These are phyloP conservation scores for Sinocyclocheilus anshuiensis DNA, from an alignment of 2,113 vertebrate genomes.

Conservation along the genomic window DNA sequence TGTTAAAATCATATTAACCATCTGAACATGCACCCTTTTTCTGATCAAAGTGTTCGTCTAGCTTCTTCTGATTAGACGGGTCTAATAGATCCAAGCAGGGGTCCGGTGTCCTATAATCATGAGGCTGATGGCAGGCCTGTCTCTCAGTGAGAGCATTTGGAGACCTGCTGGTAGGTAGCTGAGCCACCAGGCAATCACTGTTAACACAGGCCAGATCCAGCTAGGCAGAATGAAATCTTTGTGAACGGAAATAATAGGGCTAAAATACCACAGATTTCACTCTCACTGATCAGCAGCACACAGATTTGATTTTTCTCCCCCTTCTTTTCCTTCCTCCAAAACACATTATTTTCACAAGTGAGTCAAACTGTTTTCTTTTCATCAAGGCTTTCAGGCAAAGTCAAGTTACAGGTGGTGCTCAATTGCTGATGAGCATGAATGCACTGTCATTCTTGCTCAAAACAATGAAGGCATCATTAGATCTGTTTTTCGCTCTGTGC, in stretches of 20 bases:
- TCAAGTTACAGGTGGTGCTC: slow-evolving; percentile 57
- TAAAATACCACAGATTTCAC: slow-evolving; percentile 59
- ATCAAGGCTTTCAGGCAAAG: slow-evolving; percentile 51
- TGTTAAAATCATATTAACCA: slow-evolving; percentile 11
- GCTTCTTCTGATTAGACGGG: slow-evolving; percentile 35
- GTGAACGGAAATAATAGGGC: slow-evolving; percentile 59
- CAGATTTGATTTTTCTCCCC: neutral
- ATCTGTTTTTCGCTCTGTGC: slow-evolving; percentile 21
- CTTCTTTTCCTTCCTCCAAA: slow-evolving; percentile 3
- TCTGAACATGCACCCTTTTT: neutral
- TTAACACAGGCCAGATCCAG: slow-evolving; percentile 27
- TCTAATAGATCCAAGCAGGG: slow-evolving; percentile 35
- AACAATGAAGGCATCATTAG: slow-evolving; percentile 43
- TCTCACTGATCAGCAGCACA: slow-evolving; percentile 46
- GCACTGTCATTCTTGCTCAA: slow-evolving; percentile 32
- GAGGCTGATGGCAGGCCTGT: slow-evolving; percentile 44
- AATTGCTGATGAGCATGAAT: slow-evolving; percentile 53
- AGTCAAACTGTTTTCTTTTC: slow-evolving; percentile 57
- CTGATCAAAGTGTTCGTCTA: slow-evolving; percentile 9
- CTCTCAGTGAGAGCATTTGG: slow-evolving; percentile 45
- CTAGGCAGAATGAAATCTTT: slow-evolving; percentile 50
- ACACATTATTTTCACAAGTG: slow-evolving; percentile 38
- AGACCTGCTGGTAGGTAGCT: slow-evolving; percentile 42
- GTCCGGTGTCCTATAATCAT: slow-evolving; percentile 54
- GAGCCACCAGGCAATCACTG: slow-evolving; percentile 26